Percentiles rank a stretch among this genome's conserved stretches.
These are phyloP conservation scores for Capitulum mitella DNA, from an alignment of 2,888 invertebrate species.

Conservation along the genomic window DNA sequence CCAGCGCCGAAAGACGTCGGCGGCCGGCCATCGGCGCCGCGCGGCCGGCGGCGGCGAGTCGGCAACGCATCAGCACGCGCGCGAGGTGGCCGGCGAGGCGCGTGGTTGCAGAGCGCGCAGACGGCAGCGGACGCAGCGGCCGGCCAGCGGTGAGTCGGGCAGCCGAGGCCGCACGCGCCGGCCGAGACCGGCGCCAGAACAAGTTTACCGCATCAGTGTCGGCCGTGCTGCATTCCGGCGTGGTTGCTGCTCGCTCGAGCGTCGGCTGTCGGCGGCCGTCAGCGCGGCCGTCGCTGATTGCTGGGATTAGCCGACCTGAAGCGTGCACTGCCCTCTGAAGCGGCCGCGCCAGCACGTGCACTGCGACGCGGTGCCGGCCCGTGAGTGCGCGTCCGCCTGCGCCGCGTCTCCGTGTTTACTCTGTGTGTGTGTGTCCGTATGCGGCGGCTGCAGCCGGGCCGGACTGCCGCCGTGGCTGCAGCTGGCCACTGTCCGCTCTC, in stretches of 20 bases:
- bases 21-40: conserved; percentile 46
- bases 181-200: not conserved
- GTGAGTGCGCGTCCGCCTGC: no score
- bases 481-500: not conserved
- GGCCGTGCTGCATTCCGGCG: no score
- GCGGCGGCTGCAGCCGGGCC: not conserved
- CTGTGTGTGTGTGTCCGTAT: not conserved
- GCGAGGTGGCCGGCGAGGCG: no score
- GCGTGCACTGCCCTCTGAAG: no score
- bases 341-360: no score
- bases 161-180: not conserved
- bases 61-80: not conserved
- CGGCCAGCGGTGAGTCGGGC: conserved; percentile 32
- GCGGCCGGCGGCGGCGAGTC: conserved; percentile 37
- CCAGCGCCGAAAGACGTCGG: conserved; percentile 50
- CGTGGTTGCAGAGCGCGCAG: conserved; percentile 35
- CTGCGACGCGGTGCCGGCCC: no score
- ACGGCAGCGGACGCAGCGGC: conserved; percentile 36
- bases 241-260: no score
- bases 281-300: no score
- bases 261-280: not conserved
- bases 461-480: not conserved
- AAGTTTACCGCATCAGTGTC: not conserved
- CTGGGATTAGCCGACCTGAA: no score
- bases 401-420: not conserved